Evolutionary conservation across 2,888 invertebrate species (phyloP), one percentile per base, ranked within the genome.

Genomic region (Labia minor): DNA sequence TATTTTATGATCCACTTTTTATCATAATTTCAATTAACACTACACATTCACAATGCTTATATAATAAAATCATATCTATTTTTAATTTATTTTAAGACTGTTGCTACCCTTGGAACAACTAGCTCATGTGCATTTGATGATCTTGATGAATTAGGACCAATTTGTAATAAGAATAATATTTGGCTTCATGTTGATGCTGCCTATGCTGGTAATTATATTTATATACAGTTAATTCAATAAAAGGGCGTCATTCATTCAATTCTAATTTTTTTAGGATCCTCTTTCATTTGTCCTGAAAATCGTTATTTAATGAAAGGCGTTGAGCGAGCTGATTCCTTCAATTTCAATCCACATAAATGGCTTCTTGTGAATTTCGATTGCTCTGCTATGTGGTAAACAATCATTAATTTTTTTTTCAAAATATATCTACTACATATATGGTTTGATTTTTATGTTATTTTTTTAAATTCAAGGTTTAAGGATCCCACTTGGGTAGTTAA

Each of bases 331-430:
- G 92, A 95, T 74, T 98, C 97, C 0, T 96, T 98, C 77, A 97
- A 98, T 78, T 96, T 98, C 76, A 99, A 99, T 77, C 98, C 99
- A 0, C 98, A 98, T 78, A 99, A 99, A 79, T 99, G 98, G 98
- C 81, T 99, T 85, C 78, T 98, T 72, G 94, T 98, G n/a, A 98
- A 95, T 78, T 99, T 98, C 74, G 99, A 99, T 78, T 99, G 98
- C 76, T 98, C 98, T 11, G 89, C 97, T 0, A 90, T 99, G 91
- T 99, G 98, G 98, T 76, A 70, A 73, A 19, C 16, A 18, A 10
- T 10, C 11, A 65, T 33, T n/a, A n/a, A n/a, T n/a, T n/a, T n/a
- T n/a, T n/a, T n/a, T n/a, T n/a, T 19, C 21, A 20, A 21, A 8
- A 63, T 20, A 63, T 10, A 21, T 18, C 14, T 10, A 19, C 21